Conservation (phyloP, 2,113 vertebrate genomes). For the Dermatemys mawii region DNA sequence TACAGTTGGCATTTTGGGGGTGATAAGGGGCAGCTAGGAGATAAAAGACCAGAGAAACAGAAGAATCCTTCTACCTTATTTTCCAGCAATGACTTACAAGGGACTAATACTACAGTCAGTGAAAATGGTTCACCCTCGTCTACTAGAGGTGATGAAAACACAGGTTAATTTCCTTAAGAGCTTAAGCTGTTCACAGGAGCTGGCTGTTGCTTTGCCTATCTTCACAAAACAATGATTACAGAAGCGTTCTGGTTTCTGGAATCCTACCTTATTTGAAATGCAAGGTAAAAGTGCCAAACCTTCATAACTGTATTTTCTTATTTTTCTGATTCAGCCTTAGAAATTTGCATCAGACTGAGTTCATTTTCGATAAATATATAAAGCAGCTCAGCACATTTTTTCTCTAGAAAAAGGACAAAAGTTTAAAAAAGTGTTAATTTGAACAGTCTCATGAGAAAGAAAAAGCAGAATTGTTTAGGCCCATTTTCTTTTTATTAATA, state of each 20-base stretch:
- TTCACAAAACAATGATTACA: not conserved
- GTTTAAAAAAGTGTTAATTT: constrained; percentile 29
- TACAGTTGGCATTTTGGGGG: not conserved
- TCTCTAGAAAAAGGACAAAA: constrained; percentile 30
- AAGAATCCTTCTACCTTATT: not conserved
- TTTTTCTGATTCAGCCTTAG: not conserved
- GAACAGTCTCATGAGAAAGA: constrained; percentile 55
- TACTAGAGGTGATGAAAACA: not conserved
- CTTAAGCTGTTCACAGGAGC: not conserved
- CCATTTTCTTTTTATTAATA: constrained; percentile 79
- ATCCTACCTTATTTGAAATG: not conserved
- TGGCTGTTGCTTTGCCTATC: not conserved
- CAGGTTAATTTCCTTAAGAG: not conserved
- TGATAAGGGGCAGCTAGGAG: rapidly evolving
- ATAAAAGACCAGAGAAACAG: not conserved
- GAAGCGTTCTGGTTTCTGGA: not conserved
- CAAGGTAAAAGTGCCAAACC: not conserved
- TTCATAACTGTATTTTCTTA: not conserved
- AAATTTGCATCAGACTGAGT: not conserved
- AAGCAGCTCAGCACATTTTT: constrained; percentile 6
- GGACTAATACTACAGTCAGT: not conserved
- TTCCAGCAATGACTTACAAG: not conserved
- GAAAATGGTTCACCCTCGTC: not conserved
- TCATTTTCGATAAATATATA: not conserved
- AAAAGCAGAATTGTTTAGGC: constrained; percentile 49